Evolutionary conservation across 2,797 vertebrate genomes (phyloP).

Genomic region (Pipistrellus pipistrellus): DNA sequence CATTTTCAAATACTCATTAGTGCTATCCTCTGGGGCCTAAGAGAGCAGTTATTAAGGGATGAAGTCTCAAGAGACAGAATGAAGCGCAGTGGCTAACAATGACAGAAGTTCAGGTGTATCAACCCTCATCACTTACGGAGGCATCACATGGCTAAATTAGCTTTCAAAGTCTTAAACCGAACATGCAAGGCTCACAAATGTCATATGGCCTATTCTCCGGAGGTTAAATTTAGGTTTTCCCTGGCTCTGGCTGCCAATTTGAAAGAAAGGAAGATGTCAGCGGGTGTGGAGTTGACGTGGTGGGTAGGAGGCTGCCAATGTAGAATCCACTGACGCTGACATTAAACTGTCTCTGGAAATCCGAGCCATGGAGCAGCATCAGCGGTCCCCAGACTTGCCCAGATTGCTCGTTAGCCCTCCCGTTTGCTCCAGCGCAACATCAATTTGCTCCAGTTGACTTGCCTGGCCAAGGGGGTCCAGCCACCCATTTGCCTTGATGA

Average conservation of each 20-base stretch:
- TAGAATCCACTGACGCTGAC: slow-evolving; percentile 83
- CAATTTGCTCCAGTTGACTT: slow-evolving; percentile 87
- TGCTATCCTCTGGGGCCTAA: slow-evolving; percentile 84
- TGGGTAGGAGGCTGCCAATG: slow-evolving; percentile 83
- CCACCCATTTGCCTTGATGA: slow-evolving; percentile 74
- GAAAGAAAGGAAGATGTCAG: slow-evolving; percentile 89
- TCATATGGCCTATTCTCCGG: slow-evolving; percentile 88
- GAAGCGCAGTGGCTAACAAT: slow-evolving; percentile 85
- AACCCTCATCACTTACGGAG: slow-evolving; percentile 83
- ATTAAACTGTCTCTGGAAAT: slow-evolving; percentile 83
- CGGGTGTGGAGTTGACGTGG: slow-evolving; percentile 77
- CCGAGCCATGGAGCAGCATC: slow-evolving; percentile 74
- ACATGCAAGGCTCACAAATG: slow-evolving; percentile 87
- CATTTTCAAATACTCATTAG: slow-evolving; percentile 91
- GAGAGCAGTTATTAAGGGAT: slow-evolving; percentile 87
- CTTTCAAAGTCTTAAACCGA: slow-evolving; percentile 89
- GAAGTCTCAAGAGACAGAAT: slow-evolving; percentile 81
- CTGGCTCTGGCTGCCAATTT: slow-evolving; percentile 87
- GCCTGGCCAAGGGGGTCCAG: slow-evolving; percentile 79
- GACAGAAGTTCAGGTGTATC: slow-evolving; percentile 88
- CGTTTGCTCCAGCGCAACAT: slow-evolving; percentile 78
- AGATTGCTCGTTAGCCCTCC: slow-evolving; percentile 81
- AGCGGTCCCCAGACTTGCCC: slow-evolving; percentile 79
- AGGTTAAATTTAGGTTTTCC: slow-evolving; percentile 90
- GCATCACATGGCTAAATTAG: slow-evolving; percentile 89